A percentile compares a stretch with the other conserved stretches of the same genome.
Evolutionary conservation across 2,113 vertebrate species (phyloP).

Genomic region (Menura novaehollandiae): DNA sequence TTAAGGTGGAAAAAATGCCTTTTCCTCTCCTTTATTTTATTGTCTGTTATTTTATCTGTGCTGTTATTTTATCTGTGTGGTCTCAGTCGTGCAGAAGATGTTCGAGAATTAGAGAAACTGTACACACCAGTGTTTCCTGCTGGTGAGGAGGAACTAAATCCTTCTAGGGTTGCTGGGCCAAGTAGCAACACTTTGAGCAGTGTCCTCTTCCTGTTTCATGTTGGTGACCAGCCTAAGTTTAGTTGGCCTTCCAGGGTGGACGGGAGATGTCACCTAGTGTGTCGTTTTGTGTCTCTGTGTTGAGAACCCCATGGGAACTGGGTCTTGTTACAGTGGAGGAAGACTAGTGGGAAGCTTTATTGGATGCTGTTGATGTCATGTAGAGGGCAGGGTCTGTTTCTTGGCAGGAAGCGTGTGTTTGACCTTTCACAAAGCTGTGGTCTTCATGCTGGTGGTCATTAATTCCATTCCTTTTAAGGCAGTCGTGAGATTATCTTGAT

Average conservation of each 20-base stretch:
- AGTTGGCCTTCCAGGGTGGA: background rate
- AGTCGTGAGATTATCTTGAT: background rate
- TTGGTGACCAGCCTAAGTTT: background rate
- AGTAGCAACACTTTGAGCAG: background rate
- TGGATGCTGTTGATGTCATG: background rate
- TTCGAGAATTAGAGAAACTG: background rate
- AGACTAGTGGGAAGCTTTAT: background rate
- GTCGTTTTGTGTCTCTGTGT: background rate
- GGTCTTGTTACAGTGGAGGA: background rate
- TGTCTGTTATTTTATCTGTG: background rate
- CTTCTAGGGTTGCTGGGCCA: background rate
- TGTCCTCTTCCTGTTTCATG: background rate
- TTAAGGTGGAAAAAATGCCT: background rate
- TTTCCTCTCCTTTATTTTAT: background rate
- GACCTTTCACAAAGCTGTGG: constrained; percentile 19
- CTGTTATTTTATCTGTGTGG: background rate
- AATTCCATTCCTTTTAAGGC: constrained; percentile 54
- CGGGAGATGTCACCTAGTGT: background rate
- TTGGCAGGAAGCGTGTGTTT: constrained; percentile 12
- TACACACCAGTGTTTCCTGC: background rate
- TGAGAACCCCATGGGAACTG: background rate
- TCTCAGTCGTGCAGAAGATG: background rate
- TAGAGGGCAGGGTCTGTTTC: background rate
- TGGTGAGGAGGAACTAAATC: background rate
- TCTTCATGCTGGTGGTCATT: constrained; percentile 28